phyloP scores from a whole-genome alignment of 2,797 vertebrate genomes.

The Sphenopsis melanotis region DNA sequence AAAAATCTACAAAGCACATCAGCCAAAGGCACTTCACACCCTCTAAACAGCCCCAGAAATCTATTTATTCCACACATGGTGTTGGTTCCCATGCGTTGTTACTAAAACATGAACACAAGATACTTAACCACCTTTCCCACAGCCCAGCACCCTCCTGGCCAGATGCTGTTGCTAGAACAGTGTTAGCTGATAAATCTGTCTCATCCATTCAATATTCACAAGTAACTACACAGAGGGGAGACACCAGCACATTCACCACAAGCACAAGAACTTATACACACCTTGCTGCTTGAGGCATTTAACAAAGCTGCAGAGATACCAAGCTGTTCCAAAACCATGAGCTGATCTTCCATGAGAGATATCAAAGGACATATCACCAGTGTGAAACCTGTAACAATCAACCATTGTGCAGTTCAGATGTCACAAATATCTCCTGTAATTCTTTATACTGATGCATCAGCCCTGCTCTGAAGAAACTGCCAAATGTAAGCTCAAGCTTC shows the following conservation, averaged over 20 bases:
- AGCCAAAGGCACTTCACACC: neutral
- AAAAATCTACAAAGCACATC: neutral
- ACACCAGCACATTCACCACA: neutral
- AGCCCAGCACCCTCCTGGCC: neutral
- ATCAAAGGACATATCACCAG: constrained; percentile 91
- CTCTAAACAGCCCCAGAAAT: neutral
- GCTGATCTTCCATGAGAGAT: constrained; percentile 97
- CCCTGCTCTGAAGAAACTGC: neutral
- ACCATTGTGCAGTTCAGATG: neutral
- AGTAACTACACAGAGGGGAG: neutral
- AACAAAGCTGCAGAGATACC: constrained; percentile 82
- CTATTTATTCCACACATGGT: neutral
- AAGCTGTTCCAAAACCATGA: constrained; percentile 89
- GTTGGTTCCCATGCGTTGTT: neutral
- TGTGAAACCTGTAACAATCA: constrained; percentile 85
- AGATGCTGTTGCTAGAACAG: neutral
- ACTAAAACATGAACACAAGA: neutral
- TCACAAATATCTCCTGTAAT: neutral
- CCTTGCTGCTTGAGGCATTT: constrained; percentile 91
- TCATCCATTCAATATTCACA: neutral
- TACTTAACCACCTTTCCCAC: rapidly evolving
- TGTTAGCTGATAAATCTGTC: neutral
- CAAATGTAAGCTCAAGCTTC: neutral
- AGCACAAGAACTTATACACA: constrained; percentile 25
- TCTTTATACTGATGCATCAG: neutral